Base-by-base conservation (phyloP, 2,888 invertebrate genomes). In the Lepidonotus clava region DNA sequence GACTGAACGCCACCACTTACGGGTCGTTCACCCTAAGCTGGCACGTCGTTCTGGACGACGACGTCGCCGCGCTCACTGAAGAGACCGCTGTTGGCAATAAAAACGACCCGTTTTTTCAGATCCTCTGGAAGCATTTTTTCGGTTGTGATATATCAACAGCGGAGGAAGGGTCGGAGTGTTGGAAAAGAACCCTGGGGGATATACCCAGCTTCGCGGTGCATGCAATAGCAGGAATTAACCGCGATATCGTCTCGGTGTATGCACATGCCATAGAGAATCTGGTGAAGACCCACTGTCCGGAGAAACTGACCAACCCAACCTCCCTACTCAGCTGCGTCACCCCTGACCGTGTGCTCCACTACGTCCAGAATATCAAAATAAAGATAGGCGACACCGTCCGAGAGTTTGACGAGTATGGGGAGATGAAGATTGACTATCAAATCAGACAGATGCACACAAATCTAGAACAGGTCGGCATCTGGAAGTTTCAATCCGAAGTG, bases 381-480 rank as follows among this genome's bases (percentile, higher is more conserved):
- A 66, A 38, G 14, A 56, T 36, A 14, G 4, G 11, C 18, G 56
- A 56, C 28, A 67, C 67, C 8, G 24, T 40, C n/a, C 38, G 38
- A 11, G 18, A 67, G 46, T 84, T 84, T 84, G 84, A 84, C 28
- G 66, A 61, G 18, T 34, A 21, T n/a, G 84, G 84, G 14, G 84
- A 67, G 21, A 84, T 61, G 67, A 34, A 38, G 21, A 41, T 53
- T 24, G 56, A 84, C 14, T 84, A 67, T 24, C n/a, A 18, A 24
- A 84, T 84, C 67, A 11, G 24, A 1, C 84, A 84, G 76, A 40
- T 24, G n/a, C 40, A 40, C 24, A 21, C 36, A 14, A 38, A 66
- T 67, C 36, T 84, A 1, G 53, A 36, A 18, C 21, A 11, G 66
- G 56, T 66, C 4, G 41, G 40, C 5, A 53, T 56, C 18, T 56